Percentiles rank a stretch among this genome's conserved stretches.
Evolutionary conservation across 2,888 invertebrate species (phyloP).

Genomic region (Metalampra italica): DNA sequence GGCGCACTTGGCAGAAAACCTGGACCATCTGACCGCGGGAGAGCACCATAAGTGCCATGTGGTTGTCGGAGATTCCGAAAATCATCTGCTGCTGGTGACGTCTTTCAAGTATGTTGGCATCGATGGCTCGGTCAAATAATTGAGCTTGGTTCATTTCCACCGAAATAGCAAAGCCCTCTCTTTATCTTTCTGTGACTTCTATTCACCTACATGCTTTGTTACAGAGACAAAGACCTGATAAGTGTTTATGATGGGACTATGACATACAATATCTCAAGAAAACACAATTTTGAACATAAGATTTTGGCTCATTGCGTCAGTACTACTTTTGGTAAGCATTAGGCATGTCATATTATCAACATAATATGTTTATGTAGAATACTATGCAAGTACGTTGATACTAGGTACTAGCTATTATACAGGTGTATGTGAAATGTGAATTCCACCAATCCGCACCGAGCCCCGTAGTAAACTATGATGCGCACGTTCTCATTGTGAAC

Average conservation of each 20-base stretch:
- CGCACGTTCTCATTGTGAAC: no score
- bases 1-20: slow-evolving; percentile 56
- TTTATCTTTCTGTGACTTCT: no score
- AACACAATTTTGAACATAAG: slow-evolving; percentile 54
- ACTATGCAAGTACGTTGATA: no score
- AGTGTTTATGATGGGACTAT: slow-evolving; percentile 63
- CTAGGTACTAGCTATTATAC: no score
- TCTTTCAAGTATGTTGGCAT: slow-evolving; percentile 70
- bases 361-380: neutral
- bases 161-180: no score
- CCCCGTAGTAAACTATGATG: no score
- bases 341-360: neutral
- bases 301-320: slow-evolving; percentile 79
- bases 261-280: slow-evolving; percentile 56
- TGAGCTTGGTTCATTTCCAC: no score
- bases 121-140: neutral
- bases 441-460: no score
- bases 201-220: no score
- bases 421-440: no score
- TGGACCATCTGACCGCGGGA: slow-evolving; percentile 65
- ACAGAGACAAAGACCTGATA: slow-evolving; percentile 62
- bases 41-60: slow-evolving; percentile 75
- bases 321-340: slow-evolving; percentile 72
- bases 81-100: slow-evolving; percentile 77
- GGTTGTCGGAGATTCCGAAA: slow-evolving; percentile 82